Conservation (phyloP, 1,140 invertebrate genomes). For the Dolichoris vasculosae region DNA sequence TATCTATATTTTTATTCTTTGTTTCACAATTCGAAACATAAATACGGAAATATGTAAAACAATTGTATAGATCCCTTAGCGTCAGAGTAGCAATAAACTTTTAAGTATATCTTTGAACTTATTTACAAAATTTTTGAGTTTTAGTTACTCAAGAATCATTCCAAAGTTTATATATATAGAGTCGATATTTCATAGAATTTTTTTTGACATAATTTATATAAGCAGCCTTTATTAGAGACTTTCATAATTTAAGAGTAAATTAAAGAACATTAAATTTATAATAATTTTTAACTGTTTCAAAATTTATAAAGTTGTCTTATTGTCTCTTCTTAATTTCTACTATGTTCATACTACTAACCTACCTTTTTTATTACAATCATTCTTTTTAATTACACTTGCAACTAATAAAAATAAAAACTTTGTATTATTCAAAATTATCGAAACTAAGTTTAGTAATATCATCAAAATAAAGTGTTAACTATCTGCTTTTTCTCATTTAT, state of each 20-base stretch:
- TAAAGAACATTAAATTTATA: background rate
- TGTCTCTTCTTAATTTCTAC: too few relatives aligned
- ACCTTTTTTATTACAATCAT: background rate
- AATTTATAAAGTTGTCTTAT: too few relatives aligned
- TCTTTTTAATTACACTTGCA: background rate
- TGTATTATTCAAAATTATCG: background rate
- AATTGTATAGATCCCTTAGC: slow-evolving; percentile 21
- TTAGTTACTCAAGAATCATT: background rate
- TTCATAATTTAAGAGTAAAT: background rate
- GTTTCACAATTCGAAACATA: background rate
- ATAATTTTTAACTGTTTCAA: background rate
- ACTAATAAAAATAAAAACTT: background rate
- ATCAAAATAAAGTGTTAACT: background rate
- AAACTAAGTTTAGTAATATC: background rate
- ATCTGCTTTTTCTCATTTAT: background rate
- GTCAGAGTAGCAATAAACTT: slow-evolving; percentile 11
- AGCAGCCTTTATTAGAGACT: background rate
- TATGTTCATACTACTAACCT: too few relatives aligned
- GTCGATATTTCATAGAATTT: slow-evolving; percentile 21
- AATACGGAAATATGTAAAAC: slow-evolving; percentile 11
- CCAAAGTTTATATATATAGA: slow-evolving; percentile 29
- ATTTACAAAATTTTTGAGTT: slow-evolving; percentile 33
- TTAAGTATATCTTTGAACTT: slow-evolving; percentile 39
- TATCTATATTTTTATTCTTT: background rate
- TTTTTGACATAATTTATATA: slow-evolving; percentile 34